A percentile compares a stretch with the other conserved stretches of the same genome.
These are phyloP conservation scores for Diplolepis rosae DNA, from an alignment of 2,888 invertebrate species.

Conservation along the genomic window DNA sequence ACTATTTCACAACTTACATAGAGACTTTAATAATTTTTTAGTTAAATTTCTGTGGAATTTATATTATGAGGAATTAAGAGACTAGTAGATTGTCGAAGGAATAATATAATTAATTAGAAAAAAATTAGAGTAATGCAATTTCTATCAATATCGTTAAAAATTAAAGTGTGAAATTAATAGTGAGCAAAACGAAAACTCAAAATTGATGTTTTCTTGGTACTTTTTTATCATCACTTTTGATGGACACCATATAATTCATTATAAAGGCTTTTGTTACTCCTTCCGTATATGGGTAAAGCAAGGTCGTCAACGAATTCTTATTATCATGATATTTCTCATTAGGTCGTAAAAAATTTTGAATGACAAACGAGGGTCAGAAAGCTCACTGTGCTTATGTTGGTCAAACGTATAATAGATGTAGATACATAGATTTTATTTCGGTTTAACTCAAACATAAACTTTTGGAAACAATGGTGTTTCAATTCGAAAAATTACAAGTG, in stretches of 20 bases:
- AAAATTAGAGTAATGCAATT: too few species aligned
- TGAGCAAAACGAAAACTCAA: too few species aligned
- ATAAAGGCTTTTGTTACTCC: background rate
- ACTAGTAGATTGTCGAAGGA: too few species aligned
- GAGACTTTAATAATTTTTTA: too few species aligned
- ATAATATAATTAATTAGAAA: too few species aligned
- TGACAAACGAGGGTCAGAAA: conserved; percentile 8
- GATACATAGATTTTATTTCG: conserved; percentile 32
- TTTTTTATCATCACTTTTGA: conserved; percentile 3
- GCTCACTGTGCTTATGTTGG: background rate
- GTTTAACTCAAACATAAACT: conserved; percentile 40
- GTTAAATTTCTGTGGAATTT: too few species aligned
- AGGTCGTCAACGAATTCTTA: conserved; percentile 22
- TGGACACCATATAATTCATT: conserved; percentile 18
- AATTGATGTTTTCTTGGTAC: too few species aligned
- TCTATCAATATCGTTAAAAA: too few species aligned
- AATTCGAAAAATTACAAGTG: conserved; percentile 41
- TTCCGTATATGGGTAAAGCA: conserved; percentile 12
- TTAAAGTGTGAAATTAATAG: too few species aligned
- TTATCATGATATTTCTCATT: conserved; percentile 42
- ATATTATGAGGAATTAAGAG: too few species aligned
- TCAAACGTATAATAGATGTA: too few species aligned
- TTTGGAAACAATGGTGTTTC: conserved; percentile 51
- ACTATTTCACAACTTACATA: too few species aligned
- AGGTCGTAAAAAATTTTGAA: conserved; percentile 27